Evolutionary conservation across 2,797 vertebrate species (phyloP), one percentile per base, ranked within the genome.

Genomic region (Epinephelus malabaricus): DNA sequence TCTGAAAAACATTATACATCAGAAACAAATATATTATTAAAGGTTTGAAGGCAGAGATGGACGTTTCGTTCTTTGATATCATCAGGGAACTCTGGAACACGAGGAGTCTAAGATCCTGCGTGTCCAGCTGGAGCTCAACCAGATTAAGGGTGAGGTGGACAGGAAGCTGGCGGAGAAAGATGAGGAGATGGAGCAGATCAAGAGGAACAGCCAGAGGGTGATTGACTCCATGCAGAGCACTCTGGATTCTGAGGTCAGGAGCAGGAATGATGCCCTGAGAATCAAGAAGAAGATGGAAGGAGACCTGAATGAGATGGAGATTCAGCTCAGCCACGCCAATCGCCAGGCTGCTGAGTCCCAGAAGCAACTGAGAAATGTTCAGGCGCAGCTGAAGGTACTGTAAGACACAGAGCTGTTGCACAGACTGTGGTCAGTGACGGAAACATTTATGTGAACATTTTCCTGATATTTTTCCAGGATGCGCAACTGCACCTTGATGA

Each of bases 231-330:
- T 95, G 95, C 97, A 97, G 89, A 95, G 92, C 69, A 90, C 85
- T 13, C 84, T 98, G 86, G 97, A 97, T 47, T 92, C 97, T 0
- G 97, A 98, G 78, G 93, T 96, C 86, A 96, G 95, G 65, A 97
- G 96, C 94, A 96, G 96, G 73, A 97, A 97, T 0, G 96, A 98
- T 55, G 96, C 97, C 76, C 81, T 97, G 64, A 95, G 97, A 84
- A 82, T 97, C 69, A 98, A 97, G 91, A 98, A 97, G 95, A 98
- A 97, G 94, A 97, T 96, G 96, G 97, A 97, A 77, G 96, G 96
- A 70, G 96, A 96, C 58, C 93, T 97, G 73, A 96, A 95, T 45
- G 96, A 97, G 90, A 94, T 97, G 96, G 97, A 97, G 92, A 95
- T 97, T 73, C 97, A 97, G 90, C 91, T 98, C 75, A 96, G 95